Evolutionary conservation across 2,888 invertebrate genomes (phyloP), one percentile per base, ranked within the genome.

Genomic region (Dryococelus australis): DNA sequence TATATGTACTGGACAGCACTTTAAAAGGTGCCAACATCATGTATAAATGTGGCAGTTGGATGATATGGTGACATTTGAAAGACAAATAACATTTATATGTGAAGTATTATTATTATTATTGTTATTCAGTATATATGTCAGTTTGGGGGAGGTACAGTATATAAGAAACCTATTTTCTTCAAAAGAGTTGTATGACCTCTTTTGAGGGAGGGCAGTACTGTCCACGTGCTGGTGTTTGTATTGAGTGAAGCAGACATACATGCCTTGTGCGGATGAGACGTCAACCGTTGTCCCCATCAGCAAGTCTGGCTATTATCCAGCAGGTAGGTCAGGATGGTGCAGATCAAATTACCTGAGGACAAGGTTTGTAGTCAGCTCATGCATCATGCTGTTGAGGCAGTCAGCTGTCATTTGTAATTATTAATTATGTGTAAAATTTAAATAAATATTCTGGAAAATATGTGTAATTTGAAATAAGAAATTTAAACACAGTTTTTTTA

Each of bases 291-390:
- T 3, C n/a, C 24, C n/a, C 65, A 16, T 20, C 65, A 65, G 65
- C n/a, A 8, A 6, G 65, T 65, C 65, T 65, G 65, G n/a, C 65
- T 24, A n/a, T 65, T 65, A 65, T n/a, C 65, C n/a, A n/a, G n/a
- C 65, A 65, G 65, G 65, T 65, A 65, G 65, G 65, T 65, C 24
- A 65, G 65, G n/a, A 65, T 65, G 65, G 65, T 65, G 65, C 65
- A 65, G 65, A 16, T 65, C 65, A 24, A 9, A 65, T 65, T n/a
- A n/a, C 65, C 65, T n/a, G 24, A 65, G 2, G 24, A 65, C 65
- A 65, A 65, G 65, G 65, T 65, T 65, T 65, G 65, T 65, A 65
- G 16, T n/a, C 65, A 65, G 65, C 65, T 20, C 65, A 9, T 20
- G 20, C 51, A 20, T 51, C 13, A 51, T 65, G 8, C 20, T 65